A percentile compares a stretch with the other conserved stretches of the same genome.
These are phyloP conservation scores for Dryoscopus gambensis DNA, from an alignment of 2,113 vertebrate species.

Conservation along the genomic window DNA sequence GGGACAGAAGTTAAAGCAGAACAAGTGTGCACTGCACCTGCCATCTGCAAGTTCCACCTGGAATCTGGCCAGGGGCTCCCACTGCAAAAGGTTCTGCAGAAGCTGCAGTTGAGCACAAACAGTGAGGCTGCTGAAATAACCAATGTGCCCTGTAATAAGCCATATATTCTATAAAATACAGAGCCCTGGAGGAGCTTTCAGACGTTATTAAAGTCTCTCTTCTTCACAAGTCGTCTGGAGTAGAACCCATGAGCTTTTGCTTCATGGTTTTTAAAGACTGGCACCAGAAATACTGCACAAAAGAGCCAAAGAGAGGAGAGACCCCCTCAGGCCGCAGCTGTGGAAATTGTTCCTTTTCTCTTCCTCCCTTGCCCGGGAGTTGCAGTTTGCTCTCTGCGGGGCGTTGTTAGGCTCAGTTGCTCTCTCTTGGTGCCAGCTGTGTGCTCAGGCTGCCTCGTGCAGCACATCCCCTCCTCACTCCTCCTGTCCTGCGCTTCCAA, in stretches of 20 bases:
- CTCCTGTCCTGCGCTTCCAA: neutral
- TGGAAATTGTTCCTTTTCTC: neutral
- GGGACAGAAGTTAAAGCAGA: neutral
- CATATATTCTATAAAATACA: neutral
- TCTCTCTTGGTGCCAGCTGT: neutral
- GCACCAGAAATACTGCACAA: neutral
- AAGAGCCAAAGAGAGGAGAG: neutral
- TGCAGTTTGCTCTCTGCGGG: neutral
- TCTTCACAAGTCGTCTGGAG: neutral
- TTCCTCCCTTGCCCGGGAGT: neutral
- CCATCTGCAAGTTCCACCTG: neutral
- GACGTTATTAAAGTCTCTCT: neutral
- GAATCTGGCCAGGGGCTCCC: neutral
- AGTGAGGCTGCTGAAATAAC: neutral
- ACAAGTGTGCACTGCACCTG: neutral
- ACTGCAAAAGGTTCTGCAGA: neutral
- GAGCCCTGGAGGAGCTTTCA: neutral
- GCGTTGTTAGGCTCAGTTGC: neutral
- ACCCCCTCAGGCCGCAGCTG: neutral
- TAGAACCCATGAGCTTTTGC: constrained; percentile 20
- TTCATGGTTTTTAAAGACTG: constrained; percentile 8
- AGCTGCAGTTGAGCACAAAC: neutral
- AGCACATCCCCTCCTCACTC: neutral
- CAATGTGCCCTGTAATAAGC: neutral
- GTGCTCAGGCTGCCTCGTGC: neutral